Evolutionary conservation across 2,797 vertebrate species (phyloP).

Genomic region (Halcyon chelicuti): DNA sequence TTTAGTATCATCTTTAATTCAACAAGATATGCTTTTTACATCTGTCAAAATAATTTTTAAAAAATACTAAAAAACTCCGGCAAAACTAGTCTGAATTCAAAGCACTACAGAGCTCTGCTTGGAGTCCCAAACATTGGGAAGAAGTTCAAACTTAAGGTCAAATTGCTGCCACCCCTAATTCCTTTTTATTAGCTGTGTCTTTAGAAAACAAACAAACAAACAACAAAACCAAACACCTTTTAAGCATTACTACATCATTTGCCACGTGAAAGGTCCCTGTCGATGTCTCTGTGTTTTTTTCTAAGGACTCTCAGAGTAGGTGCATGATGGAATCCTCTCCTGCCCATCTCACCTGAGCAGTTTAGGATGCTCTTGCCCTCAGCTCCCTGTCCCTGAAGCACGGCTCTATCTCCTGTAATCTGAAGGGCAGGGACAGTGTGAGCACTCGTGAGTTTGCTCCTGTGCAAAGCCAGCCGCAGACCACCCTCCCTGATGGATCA

Average conservation of each 20-base stretch:
- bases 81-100: not conserved
- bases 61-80: not conserved
- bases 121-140: not conserved
- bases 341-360: not conserved
- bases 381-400: not conserved
- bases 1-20: not conserved
- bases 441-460: not conserved
- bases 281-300: not conserved
- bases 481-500: not conserved
- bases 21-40: not conserved
- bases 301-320: not conserved
- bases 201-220: not conserved
- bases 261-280: not conserved
- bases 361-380: not conserved
- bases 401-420: not conserved
- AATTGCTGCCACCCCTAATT: not conserved
- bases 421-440: not conserved
- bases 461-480: not conserved
- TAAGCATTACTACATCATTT: not conserved
- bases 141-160: not conserved
- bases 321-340: not conserved
- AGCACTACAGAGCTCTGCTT: not conserved
- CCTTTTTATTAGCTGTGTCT: not conserved
- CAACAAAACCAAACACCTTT: not conserved
- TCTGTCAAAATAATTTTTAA: not conserved